Conservation (phyloP, 2,113 vertebrate genomes). For the Fulica atra region DNA sequence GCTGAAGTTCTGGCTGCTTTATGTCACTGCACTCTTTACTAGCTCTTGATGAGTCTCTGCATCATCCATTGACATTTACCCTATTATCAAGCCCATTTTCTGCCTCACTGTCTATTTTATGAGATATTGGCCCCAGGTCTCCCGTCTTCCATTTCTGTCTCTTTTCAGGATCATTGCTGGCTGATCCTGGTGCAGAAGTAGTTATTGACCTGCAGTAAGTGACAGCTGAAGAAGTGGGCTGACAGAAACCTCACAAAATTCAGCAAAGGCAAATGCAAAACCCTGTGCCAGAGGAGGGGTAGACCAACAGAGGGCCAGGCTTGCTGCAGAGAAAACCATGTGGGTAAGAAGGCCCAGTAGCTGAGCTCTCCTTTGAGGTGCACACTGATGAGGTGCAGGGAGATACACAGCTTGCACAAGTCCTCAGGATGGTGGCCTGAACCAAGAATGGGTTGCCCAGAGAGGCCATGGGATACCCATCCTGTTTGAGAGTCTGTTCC, state of each 20-base stretch:
- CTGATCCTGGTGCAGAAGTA: neutral
- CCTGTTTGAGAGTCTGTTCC: neutral
- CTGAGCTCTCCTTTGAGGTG: neutral
- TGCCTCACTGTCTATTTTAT: neutral
- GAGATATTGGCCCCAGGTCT: neutral
- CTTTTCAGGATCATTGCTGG: fast-evolving
- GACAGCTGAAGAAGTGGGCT: neutral
- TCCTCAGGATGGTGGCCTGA: neutral
- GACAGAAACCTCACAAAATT: neutral
- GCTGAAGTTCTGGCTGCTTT: neutral
- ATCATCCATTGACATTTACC: neutral
- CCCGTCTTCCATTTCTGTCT: neutral
- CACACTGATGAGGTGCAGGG: neutral
- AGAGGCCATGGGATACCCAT: neutral
- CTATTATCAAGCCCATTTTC: neutral
- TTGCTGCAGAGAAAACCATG: neutral
- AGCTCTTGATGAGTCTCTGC: neutral
- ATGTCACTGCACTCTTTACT: neutral
- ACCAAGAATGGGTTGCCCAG: neutral
- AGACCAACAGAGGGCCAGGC: fast-evolving
- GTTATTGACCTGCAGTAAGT: neutral
- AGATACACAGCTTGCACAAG: neutral
- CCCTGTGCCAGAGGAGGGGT: neutral
- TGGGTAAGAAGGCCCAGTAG: neutral
- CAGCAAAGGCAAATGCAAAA: neutral